Percentiles rank a stretch among this genome's conserved stretches.
Conservation (phyloP, 2,113 vertebrate genomes). For the Arothron firmamentum region DNA sequence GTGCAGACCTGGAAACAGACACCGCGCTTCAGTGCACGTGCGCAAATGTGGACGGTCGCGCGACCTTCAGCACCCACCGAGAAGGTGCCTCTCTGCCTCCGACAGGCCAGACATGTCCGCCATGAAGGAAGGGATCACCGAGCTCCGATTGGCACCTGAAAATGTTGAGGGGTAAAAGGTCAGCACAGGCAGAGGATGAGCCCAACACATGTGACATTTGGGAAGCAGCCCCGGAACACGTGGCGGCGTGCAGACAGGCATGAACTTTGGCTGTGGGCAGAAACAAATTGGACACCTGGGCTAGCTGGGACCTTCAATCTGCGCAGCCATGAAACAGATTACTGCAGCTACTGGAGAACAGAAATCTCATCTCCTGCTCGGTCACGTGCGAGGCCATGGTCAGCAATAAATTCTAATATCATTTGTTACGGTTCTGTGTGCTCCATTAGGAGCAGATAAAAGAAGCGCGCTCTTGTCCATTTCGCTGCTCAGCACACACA, state of each 20-base stretch:
- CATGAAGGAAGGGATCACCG: slow-evolving; percentile 66
- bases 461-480: no score
- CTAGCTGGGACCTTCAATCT: no score
- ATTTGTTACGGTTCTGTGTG: background rate
- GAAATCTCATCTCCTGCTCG: background rate
- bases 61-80: slow-evolving; percentile 64
- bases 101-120: slow-evolving; percentile 66
- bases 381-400: slow-evolving; percentile 1
- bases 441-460: no score
- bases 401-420: background rate
- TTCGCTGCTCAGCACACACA: no score
- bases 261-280: background rate
- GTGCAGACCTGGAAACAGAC: slow-evolving; percentile 70
- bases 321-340: slow-evolving; percentile 2
- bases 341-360: slow-evolving; percentile 9
- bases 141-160: slow-evolving; percentile 67
- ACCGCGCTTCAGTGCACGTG: background rate
- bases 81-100: slow-evolving; percentile 67
- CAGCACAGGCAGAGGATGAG: slow-evolving; percentile 9
- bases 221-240: background rate
- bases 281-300: background rate
- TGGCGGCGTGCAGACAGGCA: background rate
- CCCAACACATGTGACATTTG: background rate
- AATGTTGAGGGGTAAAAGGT: slow-evolving; percentile 50
- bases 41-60: no score